phyloP scores from a whole-genome alignment of 2,797 vertebrate genomes.

The Lateolabrax maculatus region DNA sequence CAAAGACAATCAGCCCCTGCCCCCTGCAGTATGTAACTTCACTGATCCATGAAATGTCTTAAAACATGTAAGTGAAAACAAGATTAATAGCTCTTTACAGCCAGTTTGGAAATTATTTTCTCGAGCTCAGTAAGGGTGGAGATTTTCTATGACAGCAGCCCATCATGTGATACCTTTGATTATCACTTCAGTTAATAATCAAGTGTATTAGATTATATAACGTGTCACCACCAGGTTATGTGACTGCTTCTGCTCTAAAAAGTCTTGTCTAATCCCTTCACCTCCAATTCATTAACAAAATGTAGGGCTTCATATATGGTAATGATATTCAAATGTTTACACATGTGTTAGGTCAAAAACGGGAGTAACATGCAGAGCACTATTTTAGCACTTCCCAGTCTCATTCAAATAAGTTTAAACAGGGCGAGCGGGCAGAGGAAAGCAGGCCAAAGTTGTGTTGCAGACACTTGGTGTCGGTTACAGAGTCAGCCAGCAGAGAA shows the following conservation, averaged over 20 bases:
- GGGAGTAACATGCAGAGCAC: not conserved
- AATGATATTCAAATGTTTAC: not conserved
- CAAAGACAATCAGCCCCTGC: not conserved
- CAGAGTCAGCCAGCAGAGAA: conserved; percentile 55
- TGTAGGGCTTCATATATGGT: not conserved
- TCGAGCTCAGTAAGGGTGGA: not conserved
- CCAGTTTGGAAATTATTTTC: not conserved
- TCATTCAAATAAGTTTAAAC: conserved; percentile 29
- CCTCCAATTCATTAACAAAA: not conserved
- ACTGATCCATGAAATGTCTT: not conserved
- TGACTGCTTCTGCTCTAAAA: not conserved
- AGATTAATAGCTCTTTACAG: not conserved
- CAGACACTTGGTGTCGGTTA: conserved; percentile 53
- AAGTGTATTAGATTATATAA: not conserved
- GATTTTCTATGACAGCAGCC: not conserved
- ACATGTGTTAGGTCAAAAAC: not conserved
- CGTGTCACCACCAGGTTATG: not conserved
- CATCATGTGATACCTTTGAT: not conserved
- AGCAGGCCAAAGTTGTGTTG: conserved; percentile 54
- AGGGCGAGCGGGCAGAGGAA: conserved; percentile 11
- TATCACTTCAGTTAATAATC: conserved; percentile 4
- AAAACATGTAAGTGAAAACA: not conserved
- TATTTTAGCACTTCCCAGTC: not conserved
- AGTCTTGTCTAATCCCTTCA: not conserved
- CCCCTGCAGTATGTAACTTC: not conserved